phyloP scores from a whole-genome alignment of 2,888 invertebrate genomes.

The Trimorus sp. region DNA sequence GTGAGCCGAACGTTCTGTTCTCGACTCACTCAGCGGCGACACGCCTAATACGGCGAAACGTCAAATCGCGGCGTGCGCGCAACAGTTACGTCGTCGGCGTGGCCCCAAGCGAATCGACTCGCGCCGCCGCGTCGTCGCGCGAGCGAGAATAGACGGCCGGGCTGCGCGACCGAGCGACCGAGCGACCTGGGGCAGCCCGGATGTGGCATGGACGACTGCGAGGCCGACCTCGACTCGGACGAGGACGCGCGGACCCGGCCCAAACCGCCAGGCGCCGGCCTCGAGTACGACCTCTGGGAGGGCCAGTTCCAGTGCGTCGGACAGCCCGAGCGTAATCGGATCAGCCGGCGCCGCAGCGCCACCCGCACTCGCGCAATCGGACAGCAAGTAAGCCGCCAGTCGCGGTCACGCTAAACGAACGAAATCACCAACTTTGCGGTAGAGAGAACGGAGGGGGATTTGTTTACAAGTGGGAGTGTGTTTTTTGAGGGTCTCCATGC shows the following conservation, averaged over 20 bases:
- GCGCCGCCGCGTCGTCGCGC: constrained; percentile 6
- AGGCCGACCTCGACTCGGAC: constrained; percentile 66
- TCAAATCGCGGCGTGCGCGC: constrained; percentile 15
- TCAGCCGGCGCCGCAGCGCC: constrained; percentile 70
- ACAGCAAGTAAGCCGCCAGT: constrained; percentile 83
- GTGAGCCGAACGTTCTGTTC: constrained; percentile 23
- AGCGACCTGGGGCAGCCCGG: not conserved
- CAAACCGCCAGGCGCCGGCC: constrained; percentile 83
- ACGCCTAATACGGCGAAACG: constrained; percentile 24
- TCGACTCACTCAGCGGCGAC: constrained; percentile 28
- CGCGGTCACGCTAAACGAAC: no score
- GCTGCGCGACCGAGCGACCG: no score
- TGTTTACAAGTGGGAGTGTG: no score
- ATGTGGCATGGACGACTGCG: constrained; percentile 22
- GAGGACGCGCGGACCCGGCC: constrained; percentile 57
- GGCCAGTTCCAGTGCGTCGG: constrained; percentile 94
- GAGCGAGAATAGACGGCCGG: constrained; percentile 14
- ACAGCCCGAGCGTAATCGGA: constrained; percentile 60
- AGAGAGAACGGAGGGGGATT: no score
- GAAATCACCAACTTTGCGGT: no score
- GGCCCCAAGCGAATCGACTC: constrained; percentile 19
- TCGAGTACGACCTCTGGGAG: constrained; percentile 94
- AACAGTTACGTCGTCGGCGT: constrained; percentile 35
- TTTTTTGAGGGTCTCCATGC: no score
- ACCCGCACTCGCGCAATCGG: constrained; percentile 81